Percentiles rank a stretch among this genome's conserved stretches.
phyloP scores from a whole-genome alignment of 2,797 vertebrate species.

The Chaenodraco wilsoni region DNA sequence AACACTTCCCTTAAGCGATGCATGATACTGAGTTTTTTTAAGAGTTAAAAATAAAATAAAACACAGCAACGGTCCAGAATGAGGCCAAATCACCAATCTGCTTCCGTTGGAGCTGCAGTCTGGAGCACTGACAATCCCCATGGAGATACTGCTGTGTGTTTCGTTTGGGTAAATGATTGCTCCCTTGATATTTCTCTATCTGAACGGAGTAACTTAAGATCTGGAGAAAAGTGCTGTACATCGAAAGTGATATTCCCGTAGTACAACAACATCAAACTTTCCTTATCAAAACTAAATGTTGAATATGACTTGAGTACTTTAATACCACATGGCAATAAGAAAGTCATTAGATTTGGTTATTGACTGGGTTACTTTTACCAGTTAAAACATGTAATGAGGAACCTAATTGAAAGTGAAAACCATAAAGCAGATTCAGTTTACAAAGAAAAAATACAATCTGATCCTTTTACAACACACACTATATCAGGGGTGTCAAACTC shows the following conservation, averaged over 20 bases:
- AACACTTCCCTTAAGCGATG: neutral
- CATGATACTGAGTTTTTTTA: neutral
- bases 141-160: slow-evolving; percentile 24
- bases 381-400: no score
- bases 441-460: no score
- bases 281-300: neutral
- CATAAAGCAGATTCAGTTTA: no score
- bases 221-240: slow-evolving; percentile 1
- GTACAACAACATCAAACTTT: neutral
- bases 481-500: no score
- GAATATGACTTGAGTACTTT: neutral
- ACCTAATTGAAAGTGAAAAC: no score
- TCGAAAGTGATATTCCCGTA: slow-evolving; percentile 2
- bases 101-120: slow-evolving; percentile 24
- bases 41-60: slow-evolving; percentile 16
- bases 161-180: neutral
- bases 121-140: slow-evolving; percentile 28
- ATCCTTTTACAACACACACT: no score
- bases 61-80: neutral
- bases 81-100: slow-evolving; percentile 17
- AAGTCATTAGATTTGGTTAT: neutral
- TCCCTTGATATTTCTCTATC: no score
- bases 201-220: neutral
- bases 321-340: neutral
- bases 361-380: no score